Conservation (phyloP, 2,888 invertebrate species). For the Arrhopalites spinosus region DNA sequence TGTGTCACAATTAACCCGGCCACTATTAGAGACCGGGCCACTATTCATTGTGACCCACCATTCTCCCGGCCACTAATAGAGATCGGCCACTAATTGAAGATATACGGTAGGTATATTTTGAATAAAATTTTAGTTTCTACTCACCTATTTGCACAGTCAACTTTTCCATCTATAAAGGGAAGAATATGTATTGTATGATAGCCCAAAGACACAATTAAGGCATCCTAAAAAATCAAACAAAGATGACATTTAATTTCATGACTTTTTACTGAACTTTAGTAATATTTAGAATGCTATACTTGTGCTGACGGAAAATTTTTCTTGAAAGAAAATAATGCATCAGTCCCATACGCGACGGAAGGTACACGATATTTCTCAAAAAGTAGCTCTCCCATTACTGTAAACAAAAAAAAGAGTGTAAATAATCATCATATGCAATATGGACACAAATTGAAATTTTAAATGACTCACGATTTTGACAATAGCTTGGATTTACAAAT, state of each 20-base stretch:
- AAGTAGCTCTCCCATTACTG: slow-evolving; percentile 91
- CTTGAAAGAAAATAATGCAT: slow-evolving; percentile 73
- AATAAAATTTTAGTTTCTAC: no score
- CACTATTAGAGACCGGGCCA: no score
- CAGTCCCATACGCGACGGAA: slow-evolving; percentile 83
- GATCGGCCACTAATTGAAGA: no score
- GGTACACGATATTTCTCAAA: slow-evolving; percentile 93
- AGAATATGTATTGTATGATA: slow-evolving; percentile 87
- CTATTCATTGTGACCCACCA: no score
- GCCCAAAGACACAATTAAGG: slow-evolving; percentile 81
- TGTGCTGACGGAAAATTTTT: slow-evolving; percentile 65
- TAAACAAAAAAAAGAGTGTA: slow-evolving; percentile 59
- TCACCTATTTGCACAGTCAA: slow-evolving; percentile 70
- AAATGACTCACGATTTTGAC: slow-evolving; percentile 75
- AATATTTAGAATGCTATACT: slow-evolving; percentile 59
- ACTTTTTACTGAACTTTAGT: background rate
- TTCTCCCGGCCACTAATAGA: no score
- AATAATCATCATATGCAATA: background rate
- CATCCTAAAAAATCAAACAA: slow-evolving; percentile 59
- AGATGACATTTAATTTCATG: slow-evolving; percentile 11
- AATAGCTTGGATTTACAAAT: slow-evolving; percentile 86
- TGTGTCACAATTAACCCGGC: no score
- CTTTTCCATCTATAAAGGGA: slow-evolving; percentile 75
- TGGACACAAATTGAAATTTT: background rate
- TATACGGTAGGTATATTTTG: no score